Evolutionary conservation across 2,113 vertebrate genomes (phyloP).

Genomic region (Caranx melampygus): DNA sequence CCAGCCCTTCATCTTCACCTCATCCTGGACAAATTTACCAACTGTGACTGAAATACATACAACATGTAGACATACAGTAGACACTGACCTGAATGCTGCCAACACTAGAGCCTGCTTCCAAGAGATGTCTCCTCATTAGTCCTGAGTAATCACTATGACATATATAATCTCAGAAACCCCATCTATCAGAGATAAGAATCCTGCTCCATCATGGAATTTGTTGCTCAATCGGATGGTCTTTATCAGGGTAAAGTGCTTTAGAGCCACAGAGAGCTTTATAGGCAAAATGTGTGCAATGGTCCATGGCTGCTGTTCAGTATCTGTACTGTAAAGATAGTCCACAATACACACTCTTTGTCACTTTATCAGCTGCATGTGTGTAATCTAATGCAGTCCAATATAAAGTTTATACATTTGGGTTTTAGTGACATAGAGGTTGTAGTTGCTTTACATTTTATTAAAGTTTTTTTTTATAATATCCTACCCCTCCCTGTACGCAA

Average conservation of each 20-base stretch:
- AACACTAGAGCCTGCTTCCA: constrained; percentile 1
- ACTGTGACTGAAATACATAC: constrained; percentile 30
- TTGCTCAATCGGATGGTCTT: constrained; percentile 46
- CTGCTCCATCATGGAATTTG: constrained; percentile 59
- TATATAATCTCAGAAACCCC: constrained; percentile 42
- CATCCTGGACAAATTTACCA: neutral
- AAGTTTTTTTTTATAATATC: neutral
- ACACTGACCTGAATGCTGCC: constrained; percentile 25
- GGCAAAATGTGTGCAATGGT: constrained; percentile 39
- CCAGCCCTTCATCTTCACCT: constrained; percentile 29
- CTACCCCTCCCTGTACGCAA: neutral
- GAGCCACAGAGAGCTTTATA: constrained; percentile 34
- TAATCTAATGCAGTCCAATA: neutral
- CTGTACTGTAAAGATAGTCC: constrained; percentile 25
- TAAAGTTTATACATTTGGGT: neutral
- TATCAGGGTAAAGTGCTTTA: constrained; percentile 60
- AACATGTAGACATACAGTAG: constrained; percentile 12
- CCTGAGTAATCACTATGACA: constrained; percentile 45
- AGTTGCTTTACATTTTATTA: neutral
- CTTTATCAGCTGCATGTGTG: neutral
- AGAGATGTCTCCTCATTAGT: constrained; percentile 34
- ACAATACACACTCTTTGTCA: neutral
- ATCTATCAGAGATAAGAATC: constrained; percentile 66
- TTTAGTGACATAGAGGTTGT: neutral
- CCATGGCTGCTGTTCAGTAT: constrained; percentile 35